Evolutionary conservation across 2,797 vertebrate genomes (phyloP).

Genomic region (Paratrypauchen microcephalus): DNA sequence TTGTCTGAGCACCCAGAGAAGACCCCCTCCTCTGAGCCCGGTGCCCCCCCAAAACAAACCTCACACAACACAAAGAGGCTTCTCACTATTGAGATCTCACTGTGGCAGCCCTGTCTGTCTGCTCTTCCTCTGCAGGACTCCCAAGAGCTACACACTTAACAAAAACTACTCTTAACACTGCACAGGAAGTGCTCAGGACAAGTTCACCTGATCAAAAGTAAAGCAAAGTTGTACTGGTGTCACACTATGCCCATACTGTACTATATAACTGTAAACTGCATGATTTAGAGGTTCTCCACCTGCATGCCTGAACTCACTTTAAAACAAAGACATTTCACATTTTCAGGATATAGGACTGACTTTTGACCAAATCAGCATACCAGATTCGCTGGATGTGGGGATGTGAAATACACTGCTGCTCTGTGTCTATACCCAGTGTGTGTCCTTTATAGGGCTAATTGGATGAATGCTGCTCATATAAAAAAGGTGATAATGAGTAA

Average conservation of each 20-base stretch:
- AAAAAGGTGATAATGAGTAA: slow-evolving; percentile 41
- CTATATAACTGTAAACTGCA: neutral
- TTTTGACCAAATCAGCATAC: neutral
- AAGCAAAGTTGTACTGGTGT: neutral
- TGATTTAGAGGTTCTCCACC: neutral
- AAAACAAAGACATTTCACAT: neutral
- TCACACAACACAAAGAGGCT: slow-evolving; percentile 76
- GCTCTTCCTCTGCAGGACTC: slow-evolving; percentile 14
- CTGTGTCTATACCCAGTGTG: slow-evolving; percentile 6
- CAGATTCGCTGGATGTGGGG: neutral
- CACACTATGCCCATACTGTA: neutral
- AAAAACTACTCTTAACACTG: slow-evolving; percentile 8
- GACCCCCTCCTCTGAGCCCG: slow-evolving; percentile 63
- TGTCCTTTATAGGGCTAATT: slow-evolving; percentile 12
- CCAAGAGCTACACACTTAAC: slow-evolving; percentile 20
- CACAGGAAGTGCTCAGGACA: slow-evolving; percentile 5
- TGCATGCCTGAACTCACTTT: neutral
- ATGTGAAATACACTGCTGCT: neutral
- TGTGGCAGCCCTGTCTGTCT: slow-evolving; percentile 68
- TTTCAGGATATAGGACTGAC: neutral
- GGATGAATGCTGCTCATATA: slow-evolving; percentile 18
- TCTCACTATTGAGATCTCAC: slow-evolving; percentile 79
- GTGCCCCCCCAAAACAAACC: slow-evolving; percentile 73
- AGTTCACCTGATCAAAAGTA: slow-evolving; percentile 6
- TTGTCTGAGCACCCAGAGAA: slow-evolving; percentile 71